phyloP scores from a whole-genome alignment of 2,113 vertebrate genomes.

The Camelus bactrianus region DNA sequence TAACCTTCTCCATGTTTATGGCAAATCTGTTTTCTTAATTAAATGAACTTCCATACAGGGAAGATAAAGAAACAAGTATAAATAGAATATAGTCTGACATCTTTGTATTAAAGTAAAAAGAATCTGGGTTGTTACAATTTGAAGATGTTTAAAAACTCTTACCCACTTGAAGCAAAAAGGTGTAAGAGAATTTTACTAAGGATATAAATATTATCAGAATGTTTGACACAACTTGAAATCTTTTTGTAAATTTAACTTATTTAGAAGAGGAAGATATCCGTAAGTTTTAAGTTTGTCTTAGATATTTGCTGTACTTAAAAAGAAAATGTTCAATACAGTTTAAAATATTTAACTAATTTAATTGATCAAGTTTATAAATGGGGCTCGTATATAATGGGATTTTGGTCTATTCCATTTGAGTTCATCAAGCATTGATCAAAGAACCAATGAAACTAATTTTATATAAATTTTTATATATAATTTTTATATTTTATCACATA shows the following conservation, averaged over 20 bases:
- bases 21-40: not conserved
- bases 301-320: not conserved
- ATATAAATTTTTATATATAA: not conserved
- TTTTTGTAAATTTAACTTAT: not conserved
- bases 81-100: not conserved
- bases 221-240: not conserved
- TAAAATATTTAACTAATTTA: constrained; percentile 5
- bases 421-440: not conserved
- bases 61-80: not conserved
- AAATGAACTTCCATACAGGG: not conserved
- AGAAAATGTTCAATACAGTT: not conserved
- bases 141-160: constrained; percentile 13
- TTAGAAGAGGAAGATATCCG: constrained; percentile 7
- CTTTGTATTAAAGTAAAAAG: constrained; percentile 5
- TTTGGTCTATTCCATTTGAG: not conserved
- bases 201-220: not conserved
- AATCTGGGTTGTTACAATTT: not conserved
- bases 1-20: not conserved
- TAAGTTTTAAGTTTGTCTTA: not conserved
- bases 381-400: not conserved
- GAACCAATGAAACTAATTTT: constrained; percentile 9
- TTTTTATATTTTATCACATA: not conserved
- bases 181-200: not conserved
- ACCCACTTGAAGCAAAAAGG: not conserved
- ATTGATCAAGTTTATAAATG: not conserved